Evolutionary conservation across 1,140 invertebrate genomes (phyloP).

Genomic region (Zophobas morio): DNA sequence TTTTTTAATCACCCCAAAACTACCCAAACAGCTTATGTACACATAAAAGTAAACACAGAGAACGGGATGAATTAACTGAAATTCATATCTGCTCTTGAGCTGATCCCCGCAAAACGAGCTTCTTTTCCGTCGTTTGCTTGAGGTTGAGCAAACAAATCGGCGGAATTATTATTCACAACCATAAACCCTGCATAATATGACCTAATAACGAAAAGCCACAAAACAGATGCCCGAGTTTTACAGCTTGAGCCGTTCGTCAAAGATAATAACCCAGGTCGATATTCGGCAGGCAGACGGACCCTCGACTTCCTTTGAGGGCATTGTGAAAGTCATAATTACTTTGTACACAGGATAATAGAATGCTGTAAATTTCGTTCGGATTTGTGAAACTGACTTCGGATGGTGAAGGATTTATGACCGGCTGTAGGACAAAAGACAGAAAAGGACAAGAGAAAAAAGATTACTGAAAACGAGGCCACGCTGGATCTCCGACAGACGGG

Average conservation of each 20-base stretch:
- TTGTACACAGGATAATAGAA: constrained; percentile 44
- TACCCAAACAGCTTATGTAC: too few relatives aligned
- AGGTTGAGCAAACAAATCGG: neutral
- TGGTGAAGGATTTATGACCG: constrained; percentile 44
- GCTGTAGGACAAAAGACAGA: constrained; percentile 35
- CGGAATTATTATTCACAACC: neutral
- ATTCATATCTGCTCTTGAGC: too few relatives aligned
- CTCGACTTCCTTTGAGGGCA: constrained; percentile 44
- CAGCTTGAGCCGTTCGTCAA: constrained; percentile 20
- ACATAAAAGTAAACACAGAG: too few relatives aligned
- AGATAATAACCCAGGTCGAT: constrained; percentile 37
- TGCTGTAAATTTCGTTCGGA: constrained; percentile 45
- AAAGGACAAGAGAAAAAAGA: constrained; percentile 16
- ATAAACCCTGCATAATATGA: constrained; percentile 1
- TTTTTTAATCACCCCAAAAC: too few relatives aligned
- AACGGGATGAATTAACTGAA: too few relatives aligned
- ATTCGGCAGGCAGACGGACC: constrained; percentile 37
- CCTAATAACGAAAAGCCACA: constrained; percentile 30
- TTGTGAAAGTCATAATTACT: constrained; percentile 46
- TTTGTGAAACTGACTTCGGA: constrained; percentile 47
- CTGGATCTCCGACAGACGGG: constrained; percentile 3
- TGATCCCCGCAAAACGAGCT: too few relatives aligned
- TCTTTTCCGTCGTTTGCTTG: too few relatives aligned
- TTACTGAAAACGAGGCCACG: constrained; percentile 22
- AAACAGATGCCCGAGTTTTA: constrained; percentile 39